Percentiles rank a stretch among this genome's conserved stretches.
Evolutionary conservation across 2,888 invertebrate species (phyloP).

Genomic region (Tenthredo livida): DNA sequence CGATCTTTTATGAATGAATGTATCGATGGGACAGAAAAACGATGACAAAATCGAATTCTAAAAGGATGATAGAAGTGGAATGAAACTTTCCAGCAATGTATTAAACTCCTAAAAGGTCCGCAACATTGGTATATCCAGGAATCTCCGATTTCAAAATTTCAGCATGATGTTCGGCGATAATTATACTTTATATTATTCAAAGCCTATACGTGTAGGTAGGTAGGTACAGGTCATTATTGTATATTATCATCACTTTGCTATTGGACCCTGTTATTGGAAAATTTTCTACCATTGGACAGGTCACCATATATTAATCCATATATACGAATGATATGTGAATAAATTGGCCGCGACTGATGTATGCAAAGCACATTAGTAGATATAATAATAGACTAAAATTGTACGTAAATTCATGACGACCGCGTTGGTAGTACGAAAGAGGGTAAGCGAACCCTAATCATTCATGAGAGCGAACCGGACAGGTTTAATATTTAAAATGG

Average conservation of each 20-base stretch:
- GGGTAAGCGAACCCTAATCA: conserved; percentile 37
- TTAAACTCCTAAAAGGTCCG: neutral
- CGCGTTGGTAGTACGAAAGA: neutral
- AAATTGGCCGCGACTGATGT: neutral
- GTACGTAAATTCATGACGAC: neutral
- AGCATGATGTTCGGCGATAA: neutral
- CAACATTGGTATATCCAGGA: neutral
- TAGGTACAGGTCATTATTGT: neutral
- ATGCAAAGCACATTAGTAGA: neutral
- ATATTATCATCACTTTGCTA: neutral
- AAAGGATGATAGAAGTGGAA: neutral
- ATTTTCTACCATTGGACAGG: neutral
- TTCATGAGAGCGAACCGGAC: neutral
- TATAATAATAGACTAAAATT: neutral
- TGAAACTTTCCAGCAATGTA: neutral
- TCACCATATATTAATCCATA: neutral
- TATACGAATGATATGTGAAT: neutral
- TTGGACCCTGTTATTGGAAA: neutral
- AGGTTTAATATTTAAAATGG: conserved; percentile 35
- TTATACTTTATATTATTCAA: neutral
- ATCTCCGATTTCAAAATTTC: neutral
- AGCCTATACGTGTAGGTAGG: neutral
- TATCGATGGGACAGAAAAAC: neutral
- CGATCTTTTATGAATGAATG: neutral
- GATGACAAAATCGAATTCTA: neutral